These are phyloP conservation scores for Drosophila paulistorum DNA, from an alignment of 1,140 invertebrate genomes.

Conservation along the genomic window DNA sequence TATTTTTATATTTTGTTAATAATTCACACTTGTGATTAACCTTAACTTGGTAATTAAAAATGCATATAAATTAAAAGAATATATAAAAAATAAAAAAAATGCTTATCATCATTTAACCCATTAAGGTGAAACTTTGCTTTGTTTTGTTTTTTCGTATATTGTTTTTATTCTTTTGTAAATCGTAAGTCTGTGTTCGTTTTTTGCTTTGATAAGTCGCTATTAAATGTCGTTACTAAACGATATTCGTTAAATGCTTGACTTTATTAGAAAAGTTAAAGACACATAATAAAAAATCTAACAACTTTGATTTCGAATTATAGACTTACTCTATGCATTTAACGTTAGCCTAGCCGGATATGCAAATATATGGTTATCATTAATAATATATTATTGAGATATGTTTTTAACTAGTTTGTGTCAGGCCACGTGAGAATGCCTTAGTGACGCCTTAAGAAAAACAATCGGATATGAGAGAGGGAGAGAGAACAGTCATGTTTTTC, in stretches of 20 bases:
- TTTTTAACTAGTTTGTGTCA: not conserved
- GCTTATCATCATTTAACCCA: constrained; percentile 8
- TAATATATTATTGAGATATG: constrained; percentile 5
- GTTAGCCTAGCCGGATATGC: constrained; percentile 7
- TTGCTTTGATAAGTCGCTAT: not conserved
- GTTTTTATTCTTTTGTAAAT: not conserved
- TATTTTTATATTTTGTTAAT: not conserved
- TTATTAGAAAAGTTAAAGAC: not conserved
- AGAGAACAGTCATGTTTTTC: not conserved
- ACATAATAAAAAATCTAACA: not conserved
- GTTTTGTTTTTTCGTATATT: not conserved
- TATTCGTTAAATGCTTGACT: not conserved
- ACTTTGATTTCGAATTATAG: not conserved
- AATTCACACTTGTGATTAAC: too few relatives aligned
- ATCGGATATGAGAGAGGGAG: not conserved
- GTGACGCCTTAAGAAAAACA: not conserved
- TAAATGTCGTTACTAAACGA: constrained; percentile 5
- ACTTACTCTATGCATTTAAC: not conserved
- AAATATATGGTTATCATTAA: constrained; percentile 5
- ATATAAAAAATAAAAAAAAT: not conserved
- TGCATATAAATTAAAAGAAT: constrained; percentile 3
- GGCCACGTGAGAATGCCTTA: not conserved
- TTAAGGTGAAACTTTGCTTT: not conserved
- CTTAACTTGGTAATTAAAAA: constrained; percentile 7
- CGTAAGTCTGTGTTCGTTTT: not conserved